phyloP scores from a whole-genome alignment of 2,797 vertebrate genomes.

The Artibeus lituratus region DNA sequence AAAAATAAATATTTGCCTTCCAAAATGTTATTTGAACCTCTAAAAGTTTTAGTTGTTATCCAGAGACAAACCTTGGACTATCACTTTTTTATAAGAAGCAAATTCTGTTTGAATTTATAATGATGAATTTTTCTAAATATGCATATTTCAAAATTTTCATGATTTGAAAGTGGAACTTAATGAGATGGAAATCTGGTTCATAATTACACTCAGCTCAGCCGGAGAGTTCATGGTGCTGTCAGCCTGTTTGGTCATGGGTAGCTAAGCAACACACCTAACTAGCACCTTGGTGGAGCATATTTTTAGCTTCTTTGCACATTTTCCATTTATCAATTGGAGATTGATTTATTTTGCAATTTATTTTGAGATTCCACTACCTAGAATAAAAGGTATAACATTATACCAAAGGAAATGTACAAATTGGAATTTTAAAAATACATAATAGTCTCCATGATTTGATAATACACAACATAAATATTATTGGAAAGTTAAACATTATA shows the following conservation, averaged over 20 bases:
- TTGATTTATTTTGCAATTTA: slow-evolving; percentile 56
- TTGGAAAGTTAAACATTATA: neutral
- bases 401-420: neutral
- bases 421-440: neutral
- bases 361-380: slow-evolving; percentile 51
- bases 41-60: neutral
- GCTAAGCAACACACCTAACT: slow-evolving; percentile 66
- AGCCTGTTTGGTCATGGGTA: slow-evolving; percentile 66
- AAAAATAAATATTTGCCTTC: neutral
- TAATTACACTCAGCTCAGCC: slow-evolving; percentile 67
- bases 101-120: slow-evolving; percentile 18
- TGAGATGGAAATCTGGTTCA: slow-evolving; percentile 67
- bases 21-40: slow-evolving; percentile 11
- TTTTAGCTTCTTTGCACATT: slow-evolving; percentile 68
- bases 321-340: slow-evolving; percentile 60
- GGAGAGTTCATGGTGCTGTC: slow-evolving; percentile 63
- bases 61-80: neutral
- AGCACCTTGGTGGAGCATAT: slow-evolving; percentile 59
- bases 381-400: slow-evolving; percentile 20
- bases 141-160: slow-evolving; percentile 57
- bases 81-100: neutral
- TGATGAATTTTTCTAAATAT: slow-evolving; percentile 35
- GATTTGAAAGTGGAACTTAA: slow-evolving; percentile 61
- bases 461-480: neutral
- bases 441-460: neutral